Percentiles rank a stretch among this genome's conserved stretches.
These are phyloP conservation scores for Ictalurus punctatus DNA, from an alignment of 2,113 vertebrate species.

Conservation along the genomic window DNA sequence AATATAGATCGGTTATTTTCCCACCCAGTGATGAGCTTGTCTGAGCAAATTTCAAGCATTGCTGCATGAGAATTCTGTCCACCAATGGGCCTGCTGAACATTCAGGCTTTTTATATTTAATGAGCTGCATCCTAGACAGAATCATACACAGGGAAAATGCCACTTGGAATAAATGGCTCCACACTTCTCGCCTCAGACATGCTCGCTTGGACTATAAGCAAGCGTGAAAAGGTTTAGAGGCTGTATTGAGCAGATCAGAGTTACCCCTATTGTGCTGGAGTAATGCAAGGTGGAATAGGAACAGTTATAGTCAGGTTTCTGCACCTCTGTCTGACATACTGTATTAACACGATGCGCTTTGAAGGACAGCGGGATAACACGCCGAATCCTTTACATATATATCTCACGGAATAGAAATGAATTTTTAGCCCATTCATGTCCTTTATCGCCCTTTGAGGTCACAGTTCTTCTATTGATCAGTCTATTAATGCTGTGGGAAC, in stretches of 20 bases:
- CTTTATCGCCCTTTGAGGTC: neutral
- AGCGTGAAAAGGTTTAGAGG: slow-evolving; percentile 3
- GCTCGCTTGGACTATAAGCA: neutral
- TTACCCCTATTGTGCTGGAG: neutral
- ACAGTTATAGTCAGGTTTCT: neutral
- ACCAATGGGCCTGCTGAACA: neutral
- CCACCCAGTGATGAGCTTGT: neutral
- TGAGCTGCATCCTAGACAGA: slow-evolving; percentile 7
- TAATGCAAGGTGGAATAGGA: neutral
- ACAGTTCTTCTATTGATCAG: neutral
- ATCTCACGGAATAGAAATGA: neutral
- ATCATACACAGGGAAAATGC: neutral
- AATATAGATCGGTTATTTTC: neutral
- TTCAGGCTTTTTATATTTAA: slow-evolving; percentile 7
- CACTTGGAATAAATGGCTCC: neutral
- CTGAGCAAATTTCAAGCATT: neutral
- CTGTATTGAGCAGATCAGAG: neutral
- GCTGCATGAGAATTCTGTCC: neutral
- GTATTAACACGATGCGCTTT: neutral
- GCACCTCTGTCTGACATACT: neutral
- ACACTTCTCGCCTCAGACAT: neutral
- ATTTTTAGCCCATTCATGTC: neutral
- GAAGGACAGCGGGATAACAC: neutral
- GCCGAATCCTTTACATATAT: neutral
- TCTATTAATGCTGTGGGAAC: neutral